Percentiles rank a stretch among this genome's conserved stretches.
Evolutionary conservation across 2,888 invertebrate genomes (phyloP).

Genomic region (Polymixis flavicincta): DNA sequence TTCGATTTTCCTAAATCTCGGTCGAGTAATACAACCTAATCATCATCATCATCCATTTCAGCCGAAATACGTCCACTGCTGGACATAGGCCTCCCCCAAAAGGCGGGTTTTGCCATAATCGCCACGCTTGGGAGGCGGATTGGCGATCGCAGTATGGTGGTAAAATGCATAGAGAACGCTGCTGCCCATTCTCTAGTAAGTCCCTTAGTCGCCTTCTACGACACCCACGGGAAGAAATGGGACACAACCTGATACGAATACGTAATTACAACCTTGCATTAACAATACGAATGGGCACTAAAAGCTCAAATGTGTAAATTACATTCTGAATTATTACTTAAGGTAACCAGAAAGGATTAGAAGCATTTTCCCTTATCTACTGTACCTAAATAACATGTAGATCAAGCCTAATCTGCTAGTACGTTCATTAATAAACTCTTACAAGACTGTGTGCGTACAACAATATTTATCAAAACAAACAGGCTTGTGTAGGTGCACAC

Average conservation of each 20-base stretch:
- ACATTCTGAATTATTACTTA: background rate
- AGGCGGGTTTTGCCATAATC: too few relatives aligned
- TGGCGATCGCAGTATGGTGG: too few relatives aligned
- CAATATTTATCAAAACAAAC: conserved; percentile 51
- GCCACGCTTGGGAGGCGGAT: too few relatives aligned
- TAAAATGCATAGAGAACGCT: too few relatives aligned
- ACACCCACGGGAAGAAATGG: too few relatives aligned
- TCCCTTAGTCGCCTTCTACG: too few relatives aligned
- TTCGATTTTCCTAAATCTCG: background rate
- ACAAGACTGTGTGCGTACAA: conserved; percentile 27
- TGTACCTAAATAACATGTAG: background rate
- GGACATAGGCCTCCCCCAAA: too few relatives aligned
- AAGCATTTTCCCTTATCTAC: too few relatives aligned
- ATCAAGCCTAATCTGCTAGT: conserved; percentile 14
- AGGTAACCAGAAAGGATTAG: too few relatives aligned
- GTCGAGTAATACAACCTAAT: background rate
- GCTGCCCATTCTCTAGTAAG: too few relatives aligned
- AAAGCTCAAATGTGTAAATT: background rate
- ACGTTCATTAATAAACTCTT: conserved; percentile 35
- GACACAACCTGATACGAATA: background rate
- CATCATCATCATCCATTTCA: too few relatives aligned
- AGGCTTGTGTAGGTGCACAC: conserved; percentile 55
- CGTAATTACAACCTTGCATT: background rate
- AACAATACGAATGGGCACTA: background rate
- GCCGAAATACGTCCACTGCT: too few relatives aligned